Percentiles rank a stretch among this genome's conserved stretches.
Evolutionary conservation across 2,113 vertebrate species (phyloP).

Genomic region (Campylomormyrus numenius): DNA sequence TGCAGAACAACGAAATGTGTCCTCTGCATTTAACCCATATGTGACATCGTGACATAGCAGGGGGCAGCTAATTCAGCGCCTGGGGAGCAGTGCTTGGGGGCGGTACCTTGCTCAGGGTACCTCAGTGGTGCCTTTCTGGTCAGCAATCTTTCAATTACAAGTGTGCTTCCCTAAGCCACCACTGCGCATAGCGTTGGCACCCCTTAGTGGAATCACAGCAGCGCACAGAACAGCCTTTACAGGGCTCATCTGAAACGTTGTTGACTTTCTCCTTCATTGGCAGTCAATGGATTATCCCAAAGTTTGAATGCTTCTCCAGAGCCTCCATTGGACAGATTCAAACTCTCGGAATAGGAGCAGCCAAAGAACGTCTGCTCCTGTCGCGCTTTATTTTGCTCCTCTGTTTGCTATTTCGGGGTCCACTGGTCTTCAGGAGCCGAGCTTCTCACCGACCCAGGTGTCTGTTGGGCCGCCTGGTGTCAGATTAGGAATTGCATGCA

Average conservation of each 20-base stretch:
- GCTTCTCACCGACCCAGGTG: background rate
- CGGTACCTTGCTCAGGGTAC: no score
- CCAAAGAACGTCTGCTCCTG: background rate
- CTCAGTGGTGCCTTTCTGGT: no score
- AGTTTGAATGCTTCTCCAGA: slow-evolving; percentile 1
- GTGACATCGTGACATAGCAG: no score
- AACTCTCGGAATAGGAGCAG: background rate
- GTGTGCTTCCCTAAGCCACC: no score
- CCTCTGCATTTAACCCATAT: no score
- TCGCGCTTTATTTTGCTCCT: background rate
- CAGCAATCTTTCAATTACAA: no score
- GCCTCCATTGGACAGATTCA: background rate
- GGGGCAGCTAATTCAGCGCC: no score
- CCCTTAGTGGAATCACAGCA: background rate
- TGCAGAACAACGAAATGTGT: no score
- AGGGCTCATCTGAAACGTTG: background rate
- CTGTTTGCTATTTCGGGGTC: background rate
- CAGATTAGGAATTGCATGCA: background rate
- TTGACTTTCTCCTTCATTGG: background rate
- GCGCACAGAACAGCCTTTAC: background rate
- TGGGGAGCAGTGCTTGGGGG: no score
- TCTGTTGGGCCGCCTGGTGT: background rate
- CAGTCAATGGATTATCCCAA: background rate
- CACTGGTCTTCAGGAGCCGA: background rate
- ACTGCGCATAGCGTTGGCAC: background rate